Conservation (phyloP, 2,888 invertebrate genomes). For the Ennomos fuscantarius region DNA sequence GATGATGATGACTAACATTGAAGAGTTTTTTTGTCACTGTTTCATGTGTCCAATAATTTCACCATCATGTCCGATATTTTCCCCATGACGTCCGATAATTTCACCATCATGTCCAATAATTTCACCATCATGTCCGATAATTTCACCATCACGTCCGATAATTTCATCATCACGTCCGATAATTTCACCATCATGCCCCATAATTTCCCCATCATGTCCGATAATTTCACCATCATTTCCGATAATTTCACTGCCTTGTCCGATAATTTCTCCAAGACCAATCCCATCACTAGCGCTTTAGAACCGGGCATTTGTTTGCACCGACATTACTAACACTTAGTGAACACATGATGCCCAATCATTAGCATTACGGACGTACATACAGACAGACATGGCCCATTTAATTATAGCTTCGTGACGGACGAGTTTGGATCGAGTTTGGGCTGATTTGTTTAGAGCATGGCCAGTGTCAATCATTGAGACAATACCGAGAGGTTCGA, state of each 20-base stretch:
- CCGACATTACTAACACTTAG: constrained; percentile 63
- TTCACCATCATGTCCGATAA: no score
- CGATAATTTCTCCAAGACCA: neutral
- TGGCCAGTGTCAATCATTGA: constrained; percentile 56
- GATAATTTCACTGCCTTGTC: neutral
- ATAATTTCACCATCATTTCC: no score
- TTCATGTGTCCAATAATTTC: no score
- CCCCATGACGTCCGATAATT: no score
- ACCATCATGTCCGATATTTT: no score
- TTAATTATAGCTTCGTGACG: constrained; percentile 71
- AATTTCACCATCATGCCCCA: no score
- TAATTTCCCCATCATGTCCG: no score
- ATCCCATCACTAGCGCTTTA: constrained; percentile 32
- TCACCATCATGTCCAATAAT: no score
- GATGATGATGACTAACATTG: no score
- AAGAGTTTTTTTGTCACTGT: no score
- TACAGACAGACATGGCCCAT: constrained; percentile 54
- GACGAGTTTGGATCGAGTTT: constrained; percentile 58
- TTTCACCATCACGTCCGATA: neutral
- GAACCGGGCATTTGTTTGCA: constrained; percentile 54
- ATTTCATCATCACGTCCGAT: no score
- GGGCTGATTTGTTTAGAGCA: constrained; percentile 46
- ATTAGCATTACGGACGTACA: constrained; percentile 50
- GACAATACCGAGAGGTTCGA: constrained; percentile 44
- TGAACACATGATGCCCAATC: constrained; percentile 59